Base-by-base conservation (phyloP, 2,888 invertebrate species). In the Cyclophora albipunctata region DNA sequence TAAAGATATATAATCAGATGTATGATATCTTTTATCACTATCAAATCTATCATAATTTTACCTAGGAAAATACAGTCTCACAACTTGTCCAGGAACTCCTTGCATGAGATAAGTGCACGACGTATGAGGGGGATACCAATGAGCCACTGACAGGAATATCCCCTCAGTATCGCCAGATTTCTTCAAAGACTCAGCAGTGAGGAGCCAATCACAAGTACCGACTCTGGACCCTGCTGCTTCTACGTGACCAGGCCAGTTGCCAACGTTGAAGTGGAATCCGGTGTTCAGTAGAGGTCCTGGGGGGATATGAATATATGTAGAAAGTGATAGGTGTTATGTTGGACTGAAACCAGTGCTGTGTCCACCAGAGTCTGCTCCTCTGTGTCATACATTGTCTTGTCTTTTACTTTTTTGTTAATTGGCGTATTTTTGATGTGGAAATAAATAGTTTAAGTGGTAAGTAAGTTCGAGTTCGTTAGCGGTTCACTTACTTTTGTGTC, bases 41-140 rank as follows among this genome's bases (percentile, higher is more conserved):
- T 20, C 20, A 20, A 20, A 20, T 20, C 20, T 20, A 20, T 20
- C 20, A 20, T 20, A 20, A 58, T 58, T 74, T 77, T 75, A 95
- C 94, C 94, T 95, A 49, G 96, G 96, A 75, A 97, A 97, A 78
- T 97, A 96, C 3, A 97, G 89, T 52, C 97, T 90, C 6, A 96
- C 96, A 49, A 97, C 94, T 82, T 97, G 96, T 6, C 96, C 95
- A 3, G 93, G 92, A 45, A 94, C 91, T 0, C 96, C 97, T 75
- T 95, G 93, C 87, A 97, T 95, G 60, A 96, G 91, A 75, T 97
- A 97, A 43, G 96, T 96, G 81, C 97, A 97, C 7, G 95, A 95
- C 0, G 97, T 97, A 72, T 96, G 95, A 0, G 97, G 96, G 0
- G 96, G 96, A 75, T 97, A 97, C 97, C 97, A 97, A 73, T 97